Evolutionary conservation across 2,797 vertebrate genomes (phyloP), one percentile per base, ranked within the genome.

Genomic region (Sternarchorhynchus goeldii): DNA sequence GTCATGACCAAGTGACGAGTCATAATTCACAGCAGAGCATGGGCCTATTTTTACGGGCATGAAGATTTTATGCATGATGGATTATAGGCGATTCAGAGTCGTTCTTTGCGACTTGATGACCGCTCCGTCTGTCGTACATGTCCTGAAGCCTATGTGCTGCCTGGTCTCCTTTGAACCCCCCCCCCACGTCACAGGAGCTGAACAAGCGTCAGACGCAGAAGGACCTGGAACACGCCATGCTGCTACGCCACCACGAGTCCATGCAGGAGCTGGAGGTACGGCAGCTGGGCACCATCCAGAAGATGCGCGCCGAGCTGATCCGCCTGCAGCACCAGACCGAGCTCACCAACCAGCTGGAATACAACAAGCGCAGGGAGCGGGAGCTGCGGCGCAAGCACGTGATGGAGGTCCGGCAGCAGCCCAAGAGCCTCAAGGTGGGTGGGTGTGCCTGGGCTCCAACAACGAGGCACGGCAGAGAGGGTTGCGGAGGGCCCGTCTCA

Each of bases 191-290:
- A 10, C 58, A 84, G 84, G 86, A 87, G 59, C 71, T 85, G 32
- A 84, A 85, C 62, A 87, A 85, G 72, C 82, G 84, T 0, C 84
- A 83, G 67, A 99, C 97, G 0, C 97, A 99, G 90, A 99, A 98
- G 88, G 98, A 99, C 88, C 91, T 98, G 89, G 98, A 99, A 85
- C 97, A 99, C 0, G 98, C 98, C 82, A 99, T 98, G 97, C 91
- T 99, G 80, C 93, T 99, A 76, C 95, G 97, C 32, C 98, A 99
- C 86, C 98, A 99, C 3, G 98, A 99, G 89, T 98, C 97, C 88
- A 98, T 98, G 96, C 98, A 99, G 85, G 98, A 99, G 89, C 92
- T 99, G 91, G 97, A 99, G 92, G 96, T 98, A 87, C 95, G 97
- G 84, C 98, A 99, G 86, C 93, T 99, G 87, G 95, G 93, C 83